Evolutionary conservation across 2,797 vertebrate species (phyloP), one percentile per base, ranked within the genome.

Genomic region (Pygocentrus nattereri): DNA sequence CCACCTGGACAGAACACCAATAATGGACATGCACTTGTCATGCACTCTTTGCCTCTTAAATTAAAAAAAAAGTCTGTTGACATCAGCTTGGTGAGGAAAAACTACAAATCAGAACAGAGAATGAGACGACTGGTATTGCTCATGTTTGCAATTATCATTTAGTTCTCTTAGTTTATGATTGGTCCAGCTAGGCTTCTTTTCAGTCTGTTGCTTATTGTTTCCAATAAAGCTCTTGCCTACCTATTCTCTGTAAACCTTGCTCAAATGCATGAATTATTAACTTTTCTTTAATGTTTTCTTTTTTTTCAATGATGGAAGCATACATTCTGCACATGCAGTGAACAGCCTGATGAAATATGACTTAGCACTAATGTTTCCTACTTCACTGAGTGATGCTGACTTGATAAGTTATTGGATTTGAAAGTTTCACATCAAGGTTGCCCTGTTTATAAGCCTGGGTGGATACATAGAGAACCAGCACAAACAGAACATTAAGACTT

Each of bases 1-100:
- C 41, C 67, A 76, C 21, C 31, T 44, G 23, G n/a, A 71, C 16
- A 7, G 18, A 62, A 76, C 31, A 56, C 34, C 72, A n/a, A 74
- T 59, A 12, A 21, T 58, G 52, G 54, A 72, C 80, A 77, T 82
- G 80, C 80, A 76, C 27, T 77, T 49, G 38, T n/a, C 70, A 68
- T 68, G 65, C 52, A 44, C 34, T 41, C 13, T 49, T 6, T 49
- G 44, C 68, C 41, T 23, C n/a, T 68, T 68, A 21, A 2, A 23
- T 23, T 31, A 31, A 74, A 52, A 27, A 49, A 52, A 34, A 72
- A 27, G 4, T 31, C 68, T 27, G 13, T 2, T 25, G 15, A 21
- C 47, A 71, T 27, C 25, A 52, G 1, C 13, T 27, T 49, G 44
- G 31, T 44, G 41, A 10, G 8, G 31, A 5, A 74, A 58, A 38